Evolutionary conservation across 64 coral and sea anemone species (phyloP), one percentile per base, ranked within the genome.

Genomic region (Stichodactyla helianthus): DNA sequence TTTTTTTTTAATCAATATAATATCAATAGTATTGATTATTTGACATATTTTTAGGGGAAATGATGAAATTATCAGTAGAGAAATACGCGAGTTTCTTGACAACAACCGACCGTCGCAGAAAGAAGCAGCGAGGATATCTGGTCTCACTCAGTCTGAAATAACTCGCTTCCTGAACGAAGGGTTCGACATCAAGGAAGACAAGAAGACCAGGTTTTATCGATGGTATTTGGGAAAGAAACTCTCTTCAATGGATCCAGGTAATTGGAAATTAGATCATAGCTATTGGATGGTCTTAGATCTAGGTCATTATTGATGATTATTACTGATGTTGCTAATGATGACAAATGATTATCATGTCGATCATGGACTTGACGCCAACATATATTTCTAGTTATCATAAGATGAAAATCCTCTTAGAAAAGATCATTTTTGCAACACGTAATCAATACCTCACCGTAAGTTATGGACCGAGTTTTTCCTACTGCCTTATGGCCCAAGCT

Each of bases 201-300:
- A 92, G 59, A 60, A 86, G 59, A 92, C 77, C 10, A 87, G 86
- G 26, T 77, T 92, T 78, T 92, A 87, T 51, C 77, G 90, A 15
- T 92, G 90, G 90, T 92, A 92, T 23, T 28, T 92, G 59, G 79
- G 86, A 55, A 92, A 92, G 79, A 92, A 92, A 55, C 85, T 92
- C 5, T 81, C 84, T 53, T 62, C 84, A 44, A 71, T 82, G 78
- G 90, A 92, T 23, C 86, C 90, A 70, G 90, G 90, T 92, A 71
- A 23, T 65, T 6, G 8, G 8, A 15, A 58, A 11, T 9, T 9
- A 23, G 65, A 71, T 71, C 9, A 23, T 1, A 71, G 7, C 3
- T 9, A 26, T 7, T 0, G 5, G 0, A 26, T 6, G 2, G 20
- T 5, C 1, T 0, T 8, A 71, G 7, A 70, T 23, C 10, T 19